phyloP scores from a whole-genome alignment of 2,113 vertebrate genomes.

The Cyprinodon tularosa region DNA sequence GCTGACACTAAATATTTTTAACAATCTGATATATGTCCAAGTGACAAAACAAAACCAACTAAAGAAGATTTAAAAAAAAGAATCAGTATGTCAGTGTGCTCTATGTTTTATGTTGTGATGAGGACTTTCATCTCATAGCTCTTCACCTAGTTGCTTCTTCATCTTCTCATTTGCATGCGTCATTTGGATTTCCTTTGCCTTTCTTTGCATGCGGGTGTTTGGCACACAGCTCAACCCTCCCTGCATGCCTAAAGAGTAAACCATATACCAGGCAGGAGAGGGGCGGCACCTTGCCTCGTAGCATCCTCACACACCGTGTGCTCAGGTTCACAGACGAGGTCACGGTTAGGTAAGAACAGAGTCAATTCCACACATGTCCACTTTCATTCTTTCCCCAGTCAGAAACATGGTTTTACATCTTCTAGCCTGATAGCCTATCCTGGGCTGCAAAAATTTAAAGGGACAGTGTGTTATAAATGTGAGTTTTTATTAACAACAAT shows the following conservation, averaged over 20 bases:
- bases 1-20: background rate
- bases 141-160: conserved; percentile 8
- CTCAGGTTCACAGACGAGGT: conserved; percentile 86
- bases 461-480: too few species aligned
- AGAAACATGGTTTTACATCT: background rate
- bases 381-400: background rate
- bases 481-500: too few species aligned
- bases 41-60: too few species aligned
- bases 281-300: conserved; percentile 80
- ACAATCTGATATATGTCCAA: background rate
- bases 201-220: conserved; percentile 53
- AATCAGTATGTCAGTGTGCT: background rate
- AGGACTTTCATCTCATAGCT: background rate
- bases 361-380: background rate
- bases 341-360: conserved; percentile 84
- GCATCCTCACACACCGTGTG: conserved; percentile 81
- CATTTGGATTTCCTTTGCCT: conserved; percentile 53
- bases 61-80: background rate
- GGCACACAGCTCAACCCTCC: conserved; percentile 86
- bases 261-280: conserved; percentile 81
- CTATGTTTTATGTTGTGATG: conserved; percentile 1
- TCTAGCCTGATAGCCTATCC: background rate
- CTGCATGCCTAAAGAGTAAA: conserved; percentile 88
- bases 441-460: background rate
- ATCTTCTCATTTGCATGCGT: conserved; percentile 42